Conservation (phyloP, 2,113 vertebrate species). For the Menura novaehollandiae region DNA sequence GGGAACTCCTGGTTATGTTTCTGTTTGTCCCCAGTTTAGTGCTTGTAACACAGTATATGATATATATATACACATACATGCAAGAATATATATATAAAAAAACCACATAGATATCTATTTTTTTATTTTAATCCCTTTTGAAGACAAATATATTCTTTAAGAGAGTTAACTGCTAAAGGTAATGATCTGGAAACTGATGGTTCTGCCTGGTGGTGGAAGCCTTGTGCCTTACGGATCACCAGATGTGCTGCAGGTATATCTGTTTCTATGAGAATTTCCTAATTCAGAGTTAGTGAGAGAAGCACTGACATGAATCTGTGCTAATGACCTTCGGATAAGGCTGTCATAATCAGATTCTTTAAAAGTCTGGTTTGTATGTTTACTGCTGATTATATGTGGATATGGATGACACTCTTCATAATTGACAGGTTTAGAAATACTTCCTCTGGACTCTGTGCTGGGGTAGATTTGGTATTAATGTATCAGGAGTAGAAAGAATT, state of each 20-base stretch:
- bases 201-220: neutral
- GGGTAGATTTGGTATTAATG: neutral
- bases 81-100: neutral
- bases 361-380: neutral
- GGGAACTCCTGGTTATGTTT: neutral
- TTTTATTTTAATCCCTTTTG: neutral
- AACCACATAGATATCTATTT: neutral
- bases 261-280: neutral
- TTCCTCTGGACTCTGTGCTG: neutral
- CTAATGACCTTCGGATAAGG: neutral
- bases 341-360: neutral
- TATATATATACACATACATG: rapidly evolving
- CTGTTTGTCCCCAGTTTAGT: neutral
- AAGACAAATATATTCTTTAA: neutral
- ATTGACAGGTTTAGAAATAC: neutral
- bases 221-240: neutral
- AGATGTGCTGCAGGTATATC: neutral
- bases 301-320: neutral
- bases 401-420: neutral
- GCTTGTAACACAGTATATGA: too few species aligned
- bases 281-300: neutral
- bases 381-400: neutral
- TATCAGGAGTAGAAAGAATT: neutral
- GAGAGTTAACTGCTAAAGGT: neutral
- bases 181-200: neutral